phyloP scores from a whole-genome alignment of 2,797 vertebrate species.

The Sarcophilus harrisii region DNA sequence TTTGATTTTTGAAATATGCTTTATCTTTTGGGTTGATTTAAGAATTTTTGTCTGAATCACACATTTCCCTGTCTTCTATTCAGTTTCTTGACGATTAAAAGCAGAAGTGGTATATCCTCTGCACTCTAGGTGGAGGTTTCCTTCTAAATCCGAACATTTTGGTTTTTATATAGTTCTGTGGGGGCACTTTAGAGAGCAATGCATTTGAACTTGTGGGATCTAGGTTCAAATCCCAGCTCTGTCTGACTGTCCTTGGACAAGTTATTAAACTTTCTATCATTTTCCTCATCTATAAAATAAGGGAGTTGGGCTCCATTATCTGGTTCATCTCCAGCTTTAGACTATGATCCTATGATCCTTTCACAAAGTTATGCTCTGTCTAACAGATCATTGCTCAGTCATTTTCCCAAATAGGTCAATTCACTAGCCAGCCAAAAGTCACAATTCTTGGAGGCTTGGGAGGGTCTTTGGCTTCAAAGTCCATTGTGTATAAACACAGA shows the following conservation, averaged over 20 bases:
- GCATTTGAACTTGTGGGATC: neutral
- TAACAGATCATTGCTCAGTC: neutral
- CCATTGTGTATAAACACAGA: neutral
- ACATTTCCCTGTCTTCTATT: neutral
- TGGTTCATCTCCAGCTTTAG: neutral
- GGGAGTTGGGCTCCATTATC: neutral
- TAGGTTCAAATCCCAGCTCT: neutral
- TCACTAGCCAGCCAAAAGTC: neutral
- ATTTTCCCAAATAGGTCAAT: neutral
- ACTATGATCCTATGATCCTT: neutral
- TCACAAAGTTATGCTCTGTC: neutral
- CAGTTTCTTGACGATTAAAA: neutral
- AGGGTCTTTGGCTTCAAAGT: neutral
- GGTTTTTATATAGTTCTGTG: neutral
- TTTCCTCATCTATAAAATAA: neutral
- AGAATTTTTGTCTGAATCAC: neutral
- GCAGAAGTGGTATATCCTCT: neutral
- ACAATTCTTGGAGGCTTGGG: neutral
- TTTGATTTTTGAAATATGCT: conserved; percentile 18
- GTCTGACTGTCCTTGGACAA: neutral
- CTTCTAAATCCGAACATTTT: neutral
- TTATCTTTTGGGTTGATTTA: neutral
- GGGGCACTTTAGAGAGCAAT: neutral
- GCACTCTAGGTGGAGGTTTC: neutral
- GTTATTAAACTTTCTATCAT: neutral